A percentile compares a stretch with the other conserved stretches of the same genome.
Evolutionary conservation across 35 echinoderm and acorn worm genomes (phyloP).

Genomic region (Apostichopus parvimensis): DNA sequence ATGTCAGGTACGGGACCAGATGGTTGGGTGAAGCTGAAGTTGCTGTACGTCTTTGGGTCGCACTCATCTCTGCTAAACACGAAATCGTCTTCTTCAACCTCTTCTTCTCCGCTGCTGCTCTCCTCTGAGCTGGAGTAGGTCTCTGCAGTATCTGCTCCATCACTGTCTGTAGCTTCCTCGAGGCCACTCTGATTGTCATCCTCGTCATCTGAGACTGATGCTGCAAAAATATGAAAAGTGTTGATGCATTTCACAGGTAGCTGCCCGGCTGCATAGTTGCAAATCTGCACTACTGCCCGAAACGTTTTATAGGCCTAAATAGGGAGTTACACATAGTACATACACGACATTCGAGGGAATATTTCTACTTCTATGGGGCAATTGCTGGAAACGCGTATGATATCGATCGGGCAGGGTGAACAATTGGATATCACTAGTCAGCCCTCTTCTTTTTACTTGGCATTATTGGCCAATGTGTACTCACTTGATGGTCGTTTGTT

Average conservation of each 20-base stretch:
- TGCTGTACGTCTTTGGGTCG: background rate
- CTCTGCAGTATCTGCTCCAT: background rate
- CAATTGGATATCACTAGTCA: conserved; percentile 15
- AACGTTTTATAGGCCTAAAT: conserved; percentile 15
- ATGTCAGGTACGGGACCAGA: conserved; percentile 14
- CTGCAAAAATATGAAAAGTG: conserved; percentile 5
- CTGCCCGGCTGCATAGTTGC: conserved; percentile 11
- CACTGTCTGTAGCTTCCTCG: background rate
- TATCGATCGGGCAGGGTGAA: background rate
- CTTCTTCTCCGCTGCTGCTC: background rate
- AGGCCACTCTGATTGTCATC: conserved; percentile 6
- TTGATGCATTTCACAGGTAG: conserved; percentile 10
- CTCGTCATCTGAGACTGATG: conserved; percentile 17
- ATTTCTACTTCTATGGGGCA: no score
- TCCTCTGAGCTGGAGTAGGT: conserved; percentile 25
- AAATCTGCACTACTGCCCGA: conserved; percentile 2
- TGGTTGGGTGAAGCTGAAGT: conserved; percentile 1
- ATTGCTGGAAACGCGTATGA: no score
- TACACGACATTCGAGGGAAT: no score
- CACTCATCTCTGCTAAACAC: conserved; percentile 13
- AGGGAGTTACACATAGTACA: no score
- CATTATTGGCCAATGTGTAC: conserved; percentile 8
- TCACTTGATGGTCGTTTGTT: conserved; percentile 7
- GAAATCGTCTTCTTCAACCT: background rate
- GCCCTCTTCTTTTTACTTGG: background rate